Base-by-base conservation (phyloP, 2,113 vertebrate species). In the Ahaetulla prasina region DNA sequence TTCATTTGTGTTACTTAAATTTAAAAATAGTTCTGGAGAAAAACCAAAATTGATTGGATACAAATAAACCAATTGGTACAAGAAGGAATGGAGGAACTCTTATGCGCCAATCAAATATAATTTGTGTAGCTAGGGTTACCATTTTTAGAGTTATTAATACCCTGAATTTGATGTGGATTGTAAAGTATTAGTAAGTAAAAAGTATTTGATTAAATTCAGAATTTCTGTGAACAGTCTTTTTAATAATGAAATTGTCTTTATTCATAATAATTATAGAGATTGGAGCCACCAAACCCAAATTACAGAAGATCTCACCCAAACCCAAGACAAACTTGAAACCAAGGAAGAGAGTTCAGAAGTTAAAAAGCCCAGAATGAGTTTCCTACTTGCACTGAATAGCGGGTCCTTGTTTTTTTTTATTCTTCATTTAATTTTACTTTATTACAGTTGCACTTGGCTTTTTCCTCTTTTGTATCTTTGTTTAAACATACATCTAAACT, bases 331-430 rank as follows among this genome's bases (percentile, higher is more conserved):
- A 92, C 94, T 93, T 93, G 92, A 95, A 92, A 96, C 94, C 94
- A 90, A 97, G 95, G 93, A 97, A 93, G 95, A 97, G 94, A 95
- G 91, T 94, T 49, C 95, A 95, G 94, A 98, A 98, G 88, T 97
- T 95, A 96, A 95, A 80, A 91, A 89, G 91, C 85, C 89, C 45
- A 63, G 90, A 95, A 87, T 96, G 86, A 74, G 89, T 7, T 22
- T 91, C 86, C 87, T 74, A 89, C 92, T 94, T 92, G 90, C 89
- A 2, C 4, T 74, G 35, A 43, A 20, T 80, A 80, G 35, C 20
- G 18, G 6, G n/a, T 80, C 7, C 6, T 39, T 87, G 88, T 74
- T 27, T 25, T 92, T 43, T n/a, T 25, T 25, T 43, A 14, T n/a
- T 87, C 45, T 8, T 94, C 92, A 88, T 96, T 88, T 22, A 20